A percentile compares a stretch with the other conserved stretches of the same genome.
phyloP scores from a whole-genome alignment of 2,797 vertebrate species.

The Labroides dimidiatus region DNA sequence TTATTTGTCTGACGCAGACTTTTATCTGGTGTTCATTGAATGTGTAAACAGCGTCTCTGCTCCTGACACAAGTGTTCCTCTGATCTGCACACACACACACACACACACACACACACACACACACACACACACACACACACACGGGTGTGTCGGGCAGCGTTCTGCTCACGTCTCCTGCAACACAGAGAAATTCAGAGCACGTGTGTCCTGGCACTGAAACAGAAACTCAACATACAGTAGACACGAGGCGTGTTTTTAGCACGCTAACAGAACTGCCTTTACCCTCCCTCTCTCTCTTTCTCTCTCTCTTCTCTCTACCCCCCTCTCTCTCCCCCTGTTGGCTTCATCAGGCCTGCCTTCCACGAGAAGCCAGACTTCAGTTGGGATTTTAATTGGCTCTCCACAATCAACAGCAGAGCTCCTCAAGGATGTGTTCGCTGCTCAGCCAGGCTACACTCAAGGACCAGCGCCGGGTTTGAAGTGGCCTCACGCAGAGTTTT shows the following conservation, averaged over 20 bases:
- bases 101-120: too few relatives aligned
- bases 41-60: constrained; percentile 82
- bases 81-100: constrained; percentile 77
- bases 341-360: constrained; percentile 75
- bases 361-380: constrained; percentile 55
- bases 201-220: constrained; percentile 54
- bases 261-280: constrained; percentile 38
- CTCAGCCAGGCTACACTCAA: constrained; percentile 76
- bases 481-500: constrained; percentile 81
- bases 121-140: too few relatives aligned
- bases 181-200: constrained; percentile 69
- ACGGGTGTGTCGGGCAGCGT: constrained; percentile 66
- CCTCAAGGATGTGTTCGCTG: constrained; percentile 73
- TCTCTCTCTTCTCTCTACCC: too few relatives aligned
- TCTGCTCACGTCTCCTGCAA: constrained; percentile 73
- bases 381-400: constrained; percentile 84
- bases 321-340: constrained; percentile 46
- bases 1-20: constrained; percentile 77
- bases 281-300: constrained; percentile 22
- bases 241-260: constrained; percentile 46
- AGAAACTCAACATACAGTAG: constrained; percentile 62
- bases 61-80: constrained; percentile 78
- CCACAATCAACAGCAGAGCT: constrained; percentile 79
- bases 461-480: constrained; percentile 77
- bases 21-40: constrained; percentile 84